Evolutionary conservation across 1,140 invertebrate genomes (phyloP).

Genomic region (Zaprionus inermis): DNA sequence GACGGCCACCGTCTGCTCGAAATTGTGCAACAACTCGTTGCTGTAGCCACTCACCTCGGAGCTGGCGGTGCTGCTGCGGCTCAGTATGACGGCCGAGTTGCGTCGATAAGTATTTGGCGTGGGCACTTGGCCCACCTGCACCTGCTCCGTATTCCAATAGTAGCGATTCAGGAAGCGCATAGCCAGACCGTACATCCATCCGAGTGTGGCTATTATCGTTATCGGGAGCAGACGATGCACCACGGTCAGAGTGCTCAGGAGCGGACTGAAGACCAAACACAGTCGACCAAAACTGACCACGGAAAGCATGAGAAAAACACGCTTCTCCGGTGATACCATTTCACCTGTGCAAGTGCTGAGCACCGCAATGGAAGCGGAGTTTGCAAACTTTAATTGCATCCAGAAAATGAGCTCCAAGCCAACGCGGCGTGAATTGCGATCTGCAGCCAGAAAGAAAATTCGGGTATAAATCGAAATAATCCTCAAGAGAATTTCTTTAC

Average conservation of each 20-base stretch:
- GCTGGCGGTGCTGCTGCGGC: slow-evolving; percentile 53
- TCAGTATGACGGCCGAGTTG: slow-evolving; percentile 59
- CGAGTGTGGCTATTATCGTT: slow-evolving; percentile 66
- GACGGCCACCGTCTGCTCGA: slow-evolving; percentile 62
- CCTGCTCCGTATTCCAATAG: slow-evolving; percentile 75
- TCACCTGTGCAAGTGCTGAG: slow-evolving; percentile 77
- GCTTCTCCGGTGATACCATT: slow-evolving; percentile 73
- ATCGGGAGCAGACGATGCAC: slow-evolving; percentile 71
- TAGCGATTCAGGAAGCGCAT: slow-evolving; percentile 69
- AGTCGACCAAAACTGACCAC: slow-evolving; percentile 71
- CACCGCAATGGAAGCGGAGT: slow-evolving; percentile 71
- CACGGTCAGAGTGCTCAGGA: slow-evolving; percentile 64
- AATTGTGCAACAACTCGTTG: slow-evolving; percentile 54
- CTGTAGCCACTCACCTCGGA: slow-evolving; percentile 63
- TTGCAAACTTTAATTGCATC: slow-evolving; percentile 71
- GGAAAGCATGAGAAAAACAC: slow-evolving; percentile 63
- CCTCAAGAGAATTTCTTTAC: neutral
- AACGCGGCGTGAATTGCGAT: slow-evolving; percentile 60
- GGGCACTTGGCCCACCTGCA: slow-evolving; percentile 62
- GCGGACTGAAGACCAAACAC: slow-evolving; percentile 64
- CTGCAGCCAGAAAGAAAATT: slow-evolving; percentile 6
- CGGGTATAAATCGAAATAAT: neutral
- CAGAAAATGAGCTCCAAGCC: slow-evolving; percentile 75
- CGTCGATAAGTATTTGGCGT: slow-evolving; percentile 74
- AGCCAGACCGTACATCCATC: slow-evolving; percentile 61